Base-by-base conservation (phyloP, 2,888 invertebrate genomes). In the Perizoma flavofasciatum region DNA sequence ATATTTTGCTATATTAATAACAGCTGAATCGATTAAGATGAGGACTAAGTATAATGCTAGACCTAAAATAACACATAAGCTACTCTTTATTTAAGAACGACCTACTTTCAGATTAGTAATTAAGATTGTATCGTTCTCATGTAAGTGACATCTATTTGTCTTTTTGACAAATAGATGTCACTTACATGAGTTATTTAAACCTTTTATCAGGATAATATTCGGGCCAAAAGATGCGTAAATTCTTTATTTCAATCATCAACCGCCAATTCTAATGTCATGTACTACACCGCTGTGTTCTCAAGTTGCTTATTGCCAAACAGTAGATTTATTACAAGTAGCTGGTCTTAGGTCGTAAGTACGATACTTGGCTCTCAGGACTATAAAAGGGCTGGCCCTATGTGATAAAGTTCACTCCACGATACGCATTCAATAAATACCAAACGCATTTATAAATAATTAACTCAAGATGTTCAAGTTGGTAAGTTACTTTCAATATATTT, bases 341-440 rank as follows among this genome's bases (percentile, higher is more conserved):
- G 7, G 82, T 78, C 85, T 80, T 84, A 83, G 81, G 77, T 74
- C 77, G 73, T 75, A 77, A 73, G 72, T 34, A 22, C 22, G 22
- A 22, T 22, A 22, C 22, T 22, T 22, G 3, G 1, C 11, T 65
- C 75, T 70, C 50, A 72, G 69, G 60, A 68, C 84, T 90, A 90
- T 90, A 90, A 79, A 90, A 90, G 89, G 88, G 75, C 85, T 73
- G 72, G 68, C 65, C 72, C 79, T 80, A 81, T 72, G 66, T 68
- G 64, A 75, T 71, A 75, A 68, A 72, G 75, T 78, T 82, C 82
- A 85, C 73, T 80, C 74, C 66, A 71, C 71, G 69, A 72, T 63
- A 70, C 73, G 74, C 69, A 70, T 71, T 72, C 67, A 55, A 65
- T 59, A 50, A 66, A 76, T 73, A 73, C 70, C 70, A 64, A 60